Evolutionary conservation across 2,888 invertebrate genomes (phyloP).

Genomic region (Spisula subtruncata): DNA sequence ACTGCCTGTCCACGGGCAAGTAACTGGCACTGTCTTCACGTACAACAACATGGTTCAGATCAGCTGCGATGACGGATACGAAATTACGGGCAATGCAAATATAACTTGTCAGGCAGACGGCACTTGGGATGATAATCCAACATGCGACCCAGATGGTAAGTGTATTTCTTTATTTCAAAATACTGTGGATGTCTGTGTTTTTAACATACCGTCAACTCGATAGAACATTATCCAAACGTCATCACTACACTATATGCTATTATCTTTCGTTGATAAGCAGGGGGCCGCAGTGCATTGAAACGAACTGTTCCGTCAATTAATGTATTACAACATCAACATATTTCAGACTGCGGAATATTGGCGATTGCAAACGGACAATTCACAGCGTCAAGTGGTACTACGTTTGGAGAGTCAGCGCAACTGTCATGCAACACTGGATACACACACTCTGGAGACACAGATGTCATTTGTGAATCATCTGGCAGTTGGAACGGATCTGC

Average conservation of each 20-base stretch:
- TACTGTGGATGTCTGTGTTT: too few species aligned
- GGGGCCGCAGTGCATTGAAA: neutral
- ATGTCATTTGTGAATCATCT: conserved; percentile 30
- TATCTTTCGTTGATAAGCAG: too few species aligned
- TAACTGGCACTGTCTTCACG: neutral
- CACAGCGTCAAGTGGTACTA: conserved; percentile 24
- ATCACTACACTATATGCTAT: too few species aligned
- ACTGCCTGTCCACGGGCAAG: too few species aligned
- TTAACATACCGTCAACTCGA: too few species aligned
- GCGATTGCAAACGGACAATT: neutral
- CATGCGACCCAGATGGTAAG: too few species aligned
- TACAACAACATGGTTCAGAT: neutral
- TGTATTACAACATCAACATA: too few species aligned
- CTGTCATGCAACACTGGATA: conserved; percentile 50
- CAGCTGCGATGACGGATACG: neutral
- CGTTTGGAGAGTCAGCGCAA: conserved; percentile 29
- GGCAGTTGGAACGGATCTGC: neutral
- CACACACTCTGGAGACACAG: conserved; percentile 23
- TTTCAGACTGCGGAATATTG: neutral
- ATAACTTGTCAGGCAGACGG: too few species aligned
- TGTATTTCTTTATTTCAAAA: too few species aligned
- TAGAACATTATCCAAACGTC: too few species aligned
- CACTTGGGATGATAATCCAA: too few species aligned
- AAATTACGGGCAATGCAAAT: neutral
- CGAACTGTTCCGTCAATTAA: neutral